Base-by-base conservation (phyloP, 2,797 vertebrate genomes). In the Cottoperca gobio region DNA sequence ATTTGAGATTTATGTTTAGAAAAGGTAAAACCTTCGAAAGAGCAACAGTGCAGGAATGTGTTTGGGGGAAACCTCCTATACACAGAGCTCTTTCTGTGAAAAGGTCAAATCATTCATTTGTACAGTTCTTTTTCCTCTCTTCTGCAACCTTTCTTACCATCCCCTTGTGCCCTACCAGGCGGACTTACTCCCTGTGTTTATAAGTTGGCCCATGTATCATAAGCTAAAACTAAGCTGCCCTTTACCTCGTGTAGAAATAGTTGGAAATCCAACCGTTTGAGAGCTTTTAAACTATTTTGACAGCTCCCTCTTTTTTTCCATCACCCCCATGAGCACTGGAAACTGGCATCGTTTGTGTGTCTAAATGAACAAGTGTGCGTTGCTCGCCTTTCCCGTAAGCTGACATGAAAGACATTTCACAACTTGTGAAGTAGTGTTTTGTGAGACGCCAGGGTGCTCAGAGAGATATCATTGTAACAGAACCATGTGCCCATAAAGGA, bases 51-150 rank as follows among this genome's bases (percentile, higher is more conserved):
- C 78, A 75, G 85, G 89, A 93, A 92, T 93, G 91, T 86, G 81
- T 88, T 89, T 85, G 45, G 83, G 89, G 92, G 90, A 92, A 94
- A 87, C 86, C 90, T 90, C 72, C 80, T 83, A 85, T 89, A 92
- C 88, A 92, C 89, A 93, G 78, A 90, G 87, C 86, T 88, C 88
- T 93, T 93, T 94, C 89, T 93, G 92, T 92, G 89, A 92, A 95
- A 95, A 93, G 89, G 92, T 92, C 92, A 94, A 91, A 93, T 95
- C 89, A 90, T 93, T 94, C 86, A 92, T 95, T 92, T 57, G 70
- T 88, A 83, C 75, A 85, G 77, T 87, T 89, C 82, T 91, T 91
- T 92, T 92, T 91, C 89, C 86, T 84, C 83, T 89, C 89, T 79
- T 88, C 76, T 86, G 83, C 91, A 92, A 90, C 86, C 90, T 92